phyloP scores from a whole-genome alignment of 2,888 invertebrate species.

The Coenonympha glycerion region DNA sequence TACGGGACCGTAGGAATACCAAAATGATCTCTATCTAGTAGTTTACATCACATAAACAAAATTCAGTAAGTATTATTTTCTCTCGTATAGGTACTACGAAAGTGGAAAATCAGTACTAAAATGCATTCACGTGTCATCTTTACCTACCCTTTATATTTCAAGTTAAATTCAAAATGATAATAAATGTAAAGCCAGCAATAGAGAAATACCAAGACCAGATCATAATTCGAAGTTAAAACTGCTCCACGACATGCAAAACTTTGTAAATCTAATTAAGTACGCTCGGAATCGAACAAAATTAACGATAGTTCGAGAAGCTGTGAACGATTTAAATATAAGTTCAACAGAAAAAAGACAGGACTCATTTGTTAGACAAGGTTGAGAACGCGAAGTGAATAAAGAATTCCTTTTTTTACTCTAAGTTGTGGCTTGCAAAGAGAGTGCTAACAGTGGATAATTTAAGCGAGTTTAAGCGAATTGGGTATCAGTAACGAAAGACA shows the following conservation, averaged over 20 bases:
- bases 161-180: neutral
- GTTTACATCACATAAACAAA: too few relatives aligned
- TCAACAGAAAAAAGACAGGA: neutral
- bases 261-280: slow-evolving; percentile 1
- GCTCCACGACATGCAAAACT: slow-evolving; percentile 1
- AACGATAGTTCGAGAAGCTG: slow-evolving; percentile 4
- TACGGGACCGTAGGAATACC: too few relatives aligned
- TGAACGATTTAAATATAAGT: neutral
- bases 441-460: too few relatives aligned
- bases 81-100: too few relatives aligned
- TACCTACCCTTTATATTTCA: neutral
- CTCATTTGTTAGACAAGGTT: slow-evolving; percentile 1
- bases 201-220: neutral
- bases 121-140: too few relatives aligned
- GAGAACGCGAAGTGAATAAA: neutral
- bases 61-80: too few relatives aligned
- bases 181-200: neutral
- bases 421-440: too few relatives aligned
- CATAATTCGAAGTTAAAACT: neutral
- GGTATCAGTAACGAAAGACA: too few relatives aligned
- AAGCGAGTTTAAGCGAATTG: too few relatives aligned
- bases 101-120: too few relatives aligned
- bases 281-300: slow-evolving; percentile 5
- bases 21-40: too few relatives aligned
- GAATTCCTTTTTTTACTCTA: too few relatives aligned